Conservation (phyloP, 2,797 vertebrate genomes). For the Apogon hyalosoma region DNA sequence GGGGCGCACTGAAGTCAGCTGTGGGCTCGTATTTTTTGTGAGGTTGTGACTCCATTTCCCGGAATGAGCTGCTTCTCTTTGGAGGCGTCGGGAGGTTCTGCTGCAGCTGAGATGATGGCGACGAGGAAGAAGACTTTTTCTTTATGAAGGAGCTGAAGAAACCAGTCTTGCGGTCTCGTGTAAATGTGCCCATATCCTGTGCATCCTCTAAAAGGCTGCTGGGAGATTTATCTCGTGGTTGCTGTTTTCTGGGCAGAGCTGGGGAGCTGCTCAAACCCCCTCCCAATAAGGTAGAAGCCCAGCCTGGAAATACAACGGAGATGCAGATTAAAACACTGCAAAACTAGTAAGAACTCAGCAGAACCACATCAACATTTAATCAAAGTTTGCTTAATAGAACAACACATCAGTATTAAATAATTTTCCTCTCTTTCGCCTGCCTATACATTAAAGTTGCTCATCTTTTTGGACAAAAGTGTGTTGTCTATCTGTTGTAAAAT, state of each 20-base stretch:
- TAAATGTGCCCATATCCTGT: conserved; percentile 92
- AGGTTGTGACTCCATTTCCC: conserved; percentile 98
- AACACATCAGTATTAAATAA: not conserved
- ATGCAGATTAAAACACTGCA: conserved; percentile 24
- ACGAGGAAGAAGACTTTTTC: conserved; percentile 88
- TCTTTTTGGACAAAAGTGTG: not conserved
- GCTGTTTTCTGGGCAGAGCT: conserved; percentile 94
- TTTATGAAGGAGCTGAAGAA: conserved; percentile 99
- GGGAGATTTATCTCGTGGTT: conserved; percentile 95
- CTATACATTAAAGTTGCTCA: conserved; percentile 36
- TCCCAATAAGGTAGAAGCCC: conserved; percentile 77
- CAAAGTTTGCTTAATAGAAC: conserved; percentile 19
- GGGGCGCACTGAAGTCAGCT: conserved; percentile 88
- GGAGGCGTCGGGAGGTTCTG: conserved; percentile 94
- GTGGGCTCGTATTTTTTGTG: conserved; percentile 97
- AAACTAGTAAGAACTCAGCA: not conserved
- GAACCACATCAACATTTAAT: conserved; percentile 15
- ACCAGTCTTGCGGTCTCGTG: conserved; percentile 94
- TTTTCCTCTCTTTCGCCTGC: not conserved
- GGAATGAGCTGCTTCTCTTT: conserved; percentile 97
- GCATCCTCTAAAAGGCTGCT: conserved; percentile 92
- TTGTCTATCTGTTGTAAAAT: not conserved
- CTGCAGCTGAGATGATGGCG: conserved; percentile 80
- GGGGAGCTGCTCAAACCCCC: conserved; percentile 88
- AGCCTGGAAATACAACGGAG: conserved; percentile 70